Conservation (phyloP, 2,888 invertebrate genomes). For the Morpho deidamia region DNA sequence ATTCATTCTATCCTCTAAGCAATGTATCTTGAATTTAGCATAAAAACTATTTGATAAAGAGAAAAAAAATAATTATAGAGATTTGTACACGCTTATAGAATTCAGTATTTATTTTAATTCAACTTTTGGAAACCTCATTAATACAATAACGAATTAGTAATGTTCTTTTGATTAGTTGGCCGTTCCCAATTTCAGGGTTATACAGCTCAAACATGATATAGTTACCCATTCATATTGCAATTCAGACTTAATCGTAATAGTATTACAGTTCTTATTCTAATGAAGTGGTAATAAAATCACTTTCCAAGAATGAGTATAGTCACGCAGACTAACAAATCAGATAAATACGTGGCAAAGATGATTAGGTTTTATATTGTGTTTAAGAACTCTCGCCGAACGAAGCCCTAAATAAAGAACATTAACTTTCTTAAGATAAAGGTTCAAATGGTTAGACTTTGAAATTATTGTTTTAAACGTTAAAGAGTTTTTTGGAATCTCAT, state of each 20-base stretch:
- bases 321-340: slow-evolving; percentile 67
- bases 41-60: too few species aligned
- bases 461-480: too few species aligned
- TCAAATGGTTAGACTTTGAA: too few species aligned
- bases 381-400: too few species aligned
- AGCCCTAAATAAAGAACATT: too few species aligned
- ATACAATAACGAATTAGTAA: slow-evolving; percentile 47
- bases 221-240: slow-evolving; percentile 35
- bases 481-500: too few species aligned
- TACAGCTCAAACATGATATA: slow-evolving; percentile 61
- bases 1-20: too few species aligned
- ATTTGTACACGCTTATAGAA: neutral
- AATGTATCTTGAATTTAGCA: too few species aligned
- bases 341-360: slow-evolving; percentile 52
- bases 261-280: slow-evolving; percentile 43
- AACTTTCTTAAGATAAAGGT: too few species aligned
- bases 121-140: slow-evolving; percentile 21
- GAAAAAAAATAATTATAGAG: too few species aligned
- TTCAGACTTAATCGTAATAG: slow-evolving; percentile 36
- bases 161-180: slow-evolving; percentile 55
- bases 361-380: slow-evolving; percentile 36
- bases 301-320: slow-evolving; percentile 60
- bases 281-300: slow-evolving; percentile 56
- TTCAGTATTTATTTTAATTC: neutral
- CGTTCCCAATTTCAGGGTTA: slow-evolving; percentile 63